Base-by-base conservation (phyloP, 2,888 invertebrate genomes). In the Andrena camellia region DNA sequence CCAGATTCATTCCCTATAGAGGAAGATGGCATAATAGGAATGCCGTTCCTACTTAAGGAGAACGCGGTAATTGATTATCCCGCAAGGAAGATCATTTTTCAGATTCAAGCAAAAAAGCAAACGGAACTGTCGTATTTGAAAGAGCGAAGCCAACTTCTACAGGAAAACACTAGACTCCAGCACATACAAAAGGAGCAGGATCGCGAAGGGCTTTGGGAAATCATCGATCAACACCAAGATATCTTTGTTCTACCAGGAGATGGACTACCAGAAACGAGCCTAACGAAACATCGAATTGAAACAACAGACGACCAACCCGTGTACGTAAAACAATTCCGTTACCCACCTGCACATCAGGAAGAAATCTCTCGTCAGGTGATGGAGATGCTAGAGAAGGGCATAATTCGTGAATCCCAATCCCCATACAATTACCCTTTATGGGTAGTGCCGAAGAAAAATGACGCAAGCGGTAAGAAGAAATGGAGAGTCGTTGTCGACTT, bases 401-500 rank as follows among this genome's bases (percentile, higher is more conserved):
- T 64, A 13, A 64, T 50, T 2, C 64, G 26, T 0, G 20, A 20
- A 3, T 64, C 64, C 2, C 23, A 6, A 17, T 66, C 66, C 0
- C 50, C 66, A 29, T 66, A 50, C 6, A 66, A 66, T 50, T 66
- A 50, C 4, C 48, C 50, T 0, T 20, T 66, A 7, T 50, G 31
- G n/a, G 29, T 29, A n/a, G 29, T 50, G 1, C 66, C 50, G 4
- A 50, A 66, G n/a, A 66, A 50, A 29, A 0, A 2, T 2, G 50
- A 52, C 29, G 29, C 50, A 6, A 48, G 48, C 0, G 66, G 66
- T 1, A 72, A 63, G 4, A 31, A 20, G 5, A 63, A 63, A 72
- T 72, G 63, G 35, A 63, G 63, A 5, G 2, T 72, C 7, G 52
- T 50, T 17, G 31, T 62, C 0, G 60, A 70, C 20, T 70, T 70